Percentiles rank a stretch among this genome's conserved stretches.
These are phyloP conservation scores for Phylloscopus whistleri DNA, from an alignment of 2,113 vertebrate species.

Conservation along the genomic window DNA sequence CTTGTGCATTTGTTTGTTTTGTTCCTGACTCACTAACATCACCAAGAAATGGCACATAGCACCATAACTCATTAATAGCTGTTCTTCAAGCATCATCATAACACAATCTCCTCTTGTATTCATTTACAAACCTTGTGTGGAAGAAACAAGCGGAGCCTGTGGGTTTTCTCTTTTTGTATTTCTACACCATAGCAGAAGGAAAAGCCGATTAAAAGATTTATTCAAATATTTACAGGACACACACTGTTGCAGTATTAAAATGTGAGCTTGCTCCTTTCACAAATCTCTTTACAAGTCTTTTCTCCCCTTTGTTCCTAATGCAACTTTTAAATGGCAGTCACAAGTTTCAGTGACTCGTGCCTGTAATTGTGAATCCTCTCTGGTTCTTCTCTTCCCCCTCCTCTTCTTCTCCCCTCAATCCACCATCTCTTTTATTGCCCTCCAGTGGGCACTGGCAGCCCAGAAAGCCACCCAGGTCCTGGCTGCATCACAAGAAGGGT, in stretches of 20 bases:
- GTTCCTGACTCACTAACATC: not conserved
- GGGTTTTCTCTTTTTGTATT: not conserved
- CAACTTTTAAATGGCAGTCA: not conserved
- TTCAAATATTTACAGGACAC: constrained; percentile 48
- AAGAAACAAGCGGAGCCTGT: not conserved
- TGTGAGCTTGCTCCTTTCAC: not conserved
- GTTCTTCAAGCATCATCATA: not conserved
- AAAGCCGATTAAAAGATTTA: constrained; percentile 48
- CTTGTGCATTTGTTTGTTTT: not conserved
- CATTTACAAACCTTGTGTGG: not conserved
- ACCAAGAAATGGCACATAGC: not conserved
- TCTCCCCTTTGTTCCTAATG: not conserved
- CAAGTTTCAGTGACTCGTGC: not conserved
- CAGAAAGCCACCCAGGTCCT: not conserved
- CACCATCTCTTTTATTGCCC: rapidly evolving
- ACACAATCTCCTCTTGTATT: not conserved
- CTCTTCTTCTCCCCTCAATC: not conserved
- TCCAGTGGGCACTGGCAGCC: not conserved
- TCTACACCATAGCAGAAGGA: not conserved
- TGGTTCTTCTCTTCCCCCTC: not conserved
- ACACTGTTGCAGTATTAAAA: not conserved
- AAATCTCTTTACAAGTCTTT: constrained; percentile 19
- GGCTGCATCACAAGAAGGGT: not conserved
- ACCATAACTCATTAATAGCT: not conserved
- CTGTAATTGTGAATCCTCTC: not conserved